Conservation (phyloP, 2,113 vertebrate species). For the Cavia porcellus region DNA sequence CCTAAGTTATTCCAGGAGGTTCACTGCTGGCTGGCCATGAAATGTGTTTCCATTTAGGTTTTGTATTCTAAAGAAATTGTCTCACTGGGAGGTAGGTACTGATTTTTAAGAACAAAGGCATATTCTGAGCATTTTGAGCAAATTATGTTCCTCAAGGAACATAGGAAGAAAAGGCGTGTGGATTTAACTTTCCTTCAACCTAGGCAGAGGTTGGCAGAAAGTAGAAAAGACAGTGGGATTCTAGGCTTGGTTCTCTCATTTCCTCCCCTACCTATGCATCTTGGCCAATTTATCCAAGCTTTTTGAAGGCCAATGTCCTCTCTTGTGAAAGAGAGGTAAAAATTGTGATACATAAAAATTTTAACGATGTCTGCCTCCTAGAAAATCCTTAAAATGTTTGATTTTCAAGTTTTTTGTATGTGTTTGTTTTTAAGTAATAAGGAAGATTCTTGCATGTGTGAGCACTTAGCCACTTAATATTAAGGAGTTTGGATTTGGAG, state of each 20-base stretch:
- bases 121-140: neutral
- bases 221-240: neutral
- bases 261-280: neutral
- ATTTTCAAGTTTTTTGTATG: neutral
- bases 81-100: neutral
- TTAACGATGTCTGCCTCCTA: neutral
- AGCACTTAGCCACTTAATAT: neutral
- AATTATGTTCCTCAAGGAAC: neutral
- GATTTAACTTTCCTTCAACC: neutral
- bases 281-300: neutral
- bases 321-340: neutral
- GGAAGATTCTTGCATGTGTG: neutral
- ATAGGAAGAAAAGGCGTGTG: neutral
- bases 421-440: neutral
- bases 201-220: neutral
- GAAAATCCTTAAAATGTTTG: neutral
- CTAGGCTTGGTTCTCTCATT: neutral
- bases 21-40: neutral
- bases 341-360: neutral
- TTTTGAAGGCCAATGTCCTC: neutral
- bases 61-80: neutral
- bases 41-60: slow-evolving; percentile 26
- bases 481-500: neutral
- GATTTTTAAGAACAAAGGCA: neutral
- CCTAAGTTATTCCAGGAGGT: neutral